A percentile compares a stretch with the other conserved stretches of the same genome.
phyloP scores from a whole-genome alignment of 2,797 vertebrate genomes.

The Ctenochaetus hawaiiensis region DNA sequence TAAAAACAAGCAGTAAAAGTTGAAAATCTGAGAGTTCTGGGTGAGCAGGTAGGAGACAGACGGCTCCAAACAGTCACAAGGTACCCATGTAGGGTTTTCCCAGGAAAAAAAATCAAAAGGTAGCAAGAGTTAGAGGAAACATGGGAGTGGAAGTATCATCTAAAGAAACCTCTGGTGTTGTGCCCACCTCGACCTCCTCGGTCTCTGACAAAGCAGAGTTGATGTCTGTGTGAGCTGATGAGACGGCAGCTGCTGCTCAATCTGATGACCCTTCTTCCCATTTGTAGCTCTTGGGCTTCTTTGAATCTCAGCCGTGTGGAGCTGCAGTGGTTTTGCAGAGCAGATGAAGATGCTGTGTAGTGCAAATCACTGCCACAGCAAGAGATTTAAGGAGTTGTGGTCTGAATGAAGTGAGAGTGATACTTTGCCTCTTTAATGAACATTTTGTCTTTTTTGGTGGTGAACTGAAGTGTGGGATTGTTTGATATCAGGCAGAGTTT shows the following conservation, averaged over 20 bases:
- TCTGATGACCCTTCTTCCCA: constrained; percentile 23
- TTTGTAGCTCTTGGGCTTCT: constrained; percentile 11
- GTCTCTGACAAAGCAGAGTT: constrained; percentile 18
- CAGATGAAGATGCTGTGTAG: not conserved
- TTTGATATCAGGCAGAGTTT: not conserved
- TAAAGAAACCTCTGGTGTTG: constrained; percentile 33
- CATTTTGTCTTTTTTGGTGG: not conserved
- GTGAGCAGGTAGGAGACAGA: constrained; percentile 4
- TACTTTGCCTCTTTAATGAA: not conserved
- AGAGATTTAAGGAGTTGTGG: not conserved
- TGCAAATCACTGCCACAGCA: not conserved
- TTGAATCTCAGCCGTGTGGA: constrained; percentile 14
- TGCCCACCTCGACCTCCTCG: constrained; percentile 36
- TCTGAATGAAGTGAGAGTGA: not conserved
- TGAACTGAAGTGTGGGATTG: not conserved
- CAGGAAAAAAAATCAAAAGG: constrained; percentile 24
- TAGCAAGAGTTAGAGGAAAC: constrained; percentile 16
- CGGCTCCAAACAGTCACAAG: constrained; percentile 8
- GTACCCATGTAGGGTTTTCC: not conserved
- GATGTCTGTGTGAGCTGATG: constrained; percentile 53
- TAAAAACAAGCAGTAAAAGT: not conserved
- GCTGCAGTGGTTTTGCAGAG: not conserved
- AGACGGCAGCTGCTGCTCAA: constrained; percentile 30
- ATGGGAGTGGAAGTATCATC: constrained; percentile 13
- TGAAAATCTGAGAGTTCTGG: not conserved